Conservation (phyloP, 2,888 invertebrate genomes). For the Ectobius pallidus region DNA sequence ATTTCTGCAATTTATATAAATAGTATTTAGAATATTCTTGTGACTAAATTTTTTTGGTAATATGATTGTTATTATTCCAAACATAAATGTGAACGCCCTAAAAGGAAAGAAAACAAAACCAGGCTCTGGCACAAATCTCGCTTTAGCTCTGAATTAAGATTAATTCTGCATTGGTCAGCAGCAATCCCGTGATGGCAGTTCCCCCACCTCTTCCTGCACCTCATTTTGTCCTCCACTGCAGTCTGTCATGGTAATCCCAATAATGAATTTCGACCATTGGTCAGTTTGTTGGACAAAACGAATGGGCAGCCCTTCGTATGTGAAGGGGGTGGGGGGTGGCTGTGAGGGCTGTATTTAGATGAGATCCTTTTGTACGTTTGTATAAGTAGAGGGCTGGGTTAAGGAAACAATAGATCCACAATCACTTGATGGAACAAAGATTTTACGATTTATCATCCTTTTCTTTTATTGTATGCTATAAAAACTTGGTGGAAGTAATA, state of each 20-base stretch:
- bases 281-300: conserved; percentile 27
- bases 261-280: conserved; percentile 33
- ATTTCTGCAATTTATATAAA: too few relatives aligned
- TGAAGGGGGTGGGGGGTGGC: not conserved
- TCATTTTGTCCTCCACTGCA: not conserved
- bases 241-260: conserved; percentile 23
- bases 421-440: not conserved
- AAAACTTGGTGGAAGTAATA: too few relatives aligned
- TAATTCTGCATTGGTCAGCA: conserved; percentile 10
- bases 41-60: too few relatives aligned
- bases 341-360: conserved; percentile 19
- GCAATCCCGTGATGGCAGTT: conserved; percentile 11
- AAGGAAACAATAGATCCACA: conserved; percentile 13
- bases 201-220: too few relatives aligned
- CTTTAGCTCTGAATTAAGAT: not conserved
- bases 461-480: too few relatives aligned
- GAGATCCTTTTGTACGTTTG: conserved; percentile 11
- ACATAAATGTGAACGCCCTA: too few relatives aligned
- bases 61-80: too few relatives aligned
- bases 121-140: not conserved
- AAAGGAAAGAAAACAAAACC: not conserved
- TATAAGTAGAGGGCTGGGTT: not conserved
- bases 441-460: too few relatives aligned
- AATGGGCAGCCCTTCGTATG: conserved; percentile 1
- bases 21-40: too few relatives aligned